phyloP scores from a whole-genome alignment of 2,113 vertebrate genomes.

The Callithrix jacchus region DNA sequence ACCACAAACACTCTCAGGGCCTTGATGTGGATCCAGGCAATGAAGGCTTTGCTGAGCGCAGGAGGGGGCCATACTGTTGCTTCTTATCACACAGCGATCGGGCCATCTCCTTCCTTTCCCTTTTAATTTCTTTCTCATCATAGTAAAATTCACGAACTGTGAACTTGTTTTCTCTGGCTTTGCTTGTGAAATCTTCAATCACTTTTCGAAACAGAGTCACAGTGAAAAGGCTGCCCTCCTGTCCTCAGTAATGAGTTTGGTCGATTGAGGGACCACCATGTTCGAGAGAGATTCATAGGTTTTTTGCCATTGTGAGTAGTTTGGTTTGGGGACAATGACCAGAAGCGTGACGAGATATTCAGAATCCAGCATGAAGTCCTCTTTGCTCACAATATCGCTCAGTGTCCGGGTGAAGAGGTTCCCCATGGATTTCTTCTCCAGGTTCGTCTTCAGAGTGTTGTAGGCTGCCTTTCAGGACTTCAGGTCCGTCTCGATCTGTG shows the following conservation, averaged over 20 bases:
- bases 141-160: conserved; percentile 92
- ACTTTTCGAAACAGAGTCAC: conserved; percentile 94
- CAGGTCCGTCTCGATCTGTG: too few species aligned
- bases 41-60: conserved; percentile 92
- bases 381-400: conserved; percentile 90
- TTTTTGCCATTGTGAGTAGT: too few species aligned
- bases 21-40: conserved; percentile 97
- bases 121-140: conserved; percentile 90
- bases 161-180: conserved; percentile 94
- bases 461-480: too few species aligned
- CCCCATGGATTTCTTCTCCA: conserved; percentile 65
- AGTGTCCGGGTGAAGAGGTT: conserved; percentile 91
- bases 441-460: too few species aligned
- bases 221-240: conserved; percentile 92
- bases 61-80: conserved; percentile 91
- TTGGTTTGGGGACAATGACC: conserved; percentile 89
- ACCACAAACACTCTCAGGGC: conserved; percentile 95
- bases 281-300: too few species aligned
- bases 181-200: conserved; percentile 91
- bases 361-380: conserved; percentile 94
- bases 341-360: conserved; percentile 96
- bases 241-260: conserved; percentile 89
- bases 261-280: too few species aligned
- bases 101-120: conserved; percentile 89
- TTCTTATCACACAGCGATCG: conserved; percentile 89